Base-by-base conservation (phyloP, 2,888 invertebrate genomes). In the Synergus laeviventris region DNA sequence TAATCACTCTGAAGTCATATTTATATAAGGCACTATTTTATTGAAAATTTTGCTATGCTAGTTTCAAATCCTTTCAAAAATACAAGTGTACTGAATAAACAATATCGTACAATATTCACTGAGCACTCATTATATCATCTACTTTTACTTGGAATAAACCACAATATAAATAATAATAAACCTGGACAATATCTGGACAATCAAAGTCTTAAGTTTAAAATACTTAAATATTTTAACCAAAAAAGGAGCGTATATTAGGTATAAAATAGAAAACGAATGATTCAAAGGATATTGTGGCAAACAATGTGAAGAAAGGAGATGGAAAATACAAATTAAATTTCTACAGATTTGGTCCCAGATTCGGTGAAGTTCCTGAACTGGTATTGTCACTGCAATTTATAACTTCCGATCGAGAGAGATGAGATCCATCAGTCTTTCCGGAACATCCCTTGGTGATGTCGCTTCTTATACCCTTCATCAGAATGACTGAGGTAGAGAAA, bases 341-440 rank as follows among this genome's bases (percentile, higher is more conserved):
- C 49, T n/a, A 49, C 12, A 8, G n/a, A 49, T 49, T 49, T 49
- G 8, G 14, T 42, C 8, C 4, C 21, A 9, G 5, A 62, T 21
- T 8, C 14, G 8, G 66, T 14, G 11, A 42, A 64, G 24, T 64
- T 42, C 8, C 16, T 7, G 39, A 64, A 14, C 21, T 8, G 21
- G 64, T 38, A 14, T 45, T 45, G 45, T 16, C 4, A 64, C 42
- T 42, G 16, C 39, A 64, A 64, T 64, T 64, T 24, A 21, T 64
- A 21, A 18, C 64, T 64, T 14, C 39, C 64, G 64, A 42, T 42
- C 14, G 42, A 64, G 42, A 64, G n/a, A 24, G 39, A 64, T 42
- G 24, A 42, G 42, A 38, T 42, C 14, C 16, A 64, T 64, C 42
- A 21, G 64, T 42, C 42, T 24, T 64, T 64, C 42, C 42, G 66